Base-by-base conservation (phyloP, 2,113 vertebrate genomes). In the Pelodiscus sinensis region DNA sequence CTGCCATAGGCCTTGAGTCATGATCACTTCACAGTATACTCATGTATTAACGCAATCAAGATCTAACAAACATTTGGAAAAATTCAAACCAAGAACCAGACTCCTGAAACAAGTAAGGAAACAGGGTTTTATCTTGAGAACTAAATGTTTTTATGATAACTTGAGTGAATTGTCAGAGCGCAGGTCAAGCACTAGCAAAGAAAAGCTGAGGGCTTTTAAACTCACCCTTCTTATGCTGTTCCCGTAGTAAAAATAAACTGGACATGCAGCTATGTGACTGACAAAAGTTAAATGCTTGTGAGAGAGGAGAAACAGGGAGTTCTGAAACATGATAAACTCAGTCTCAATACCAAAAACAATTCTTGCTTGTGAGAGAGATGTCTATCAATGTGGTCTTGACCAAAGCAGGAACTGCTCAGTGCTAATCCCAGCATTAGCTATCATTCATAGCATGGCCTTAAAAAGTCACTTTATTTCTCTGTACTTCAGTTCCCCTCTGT, bases 351-450 rank as follows among this genome's bases (percentile, higher is more conserved):
- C 6, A 68, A n/a, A n/a, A 68, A 16, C 54, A 0, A 27, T 77
- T 10, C 2, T 8, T 1, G 0, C 18, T 78, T 35, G 25, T 22
- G 54, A 27, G 7, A 27, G 7, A 81, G 10, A 55, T 1, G 9
- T 81, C 3, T 21, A 38, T 71, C 29, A 75, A 27, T 0, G 1
- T 0, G 1, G 29, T 9, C 56, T 38, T 51, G 1, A 54, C 8
- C 50, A 79, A 54, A 29, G 15, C 27, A 79, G 25, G 77, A 52
- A 24, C 44, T 52, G 51, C 50, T 54, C 85, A n/a, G 75, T 0
- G 2, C 22, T 1, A 0, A 13, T 4, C 58, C 27, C 79, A 85
- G 75, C 6, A 79, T 77, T 18, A 50, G 25, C 80, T 77, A 2
- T 71, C 52, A 9, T 1, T 52, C 24, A 51, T 0, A 22, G 19